Conservation (phyloP, 2,797 vertebrate genomes). For the Tragelaphus eurycerus region DNA sequence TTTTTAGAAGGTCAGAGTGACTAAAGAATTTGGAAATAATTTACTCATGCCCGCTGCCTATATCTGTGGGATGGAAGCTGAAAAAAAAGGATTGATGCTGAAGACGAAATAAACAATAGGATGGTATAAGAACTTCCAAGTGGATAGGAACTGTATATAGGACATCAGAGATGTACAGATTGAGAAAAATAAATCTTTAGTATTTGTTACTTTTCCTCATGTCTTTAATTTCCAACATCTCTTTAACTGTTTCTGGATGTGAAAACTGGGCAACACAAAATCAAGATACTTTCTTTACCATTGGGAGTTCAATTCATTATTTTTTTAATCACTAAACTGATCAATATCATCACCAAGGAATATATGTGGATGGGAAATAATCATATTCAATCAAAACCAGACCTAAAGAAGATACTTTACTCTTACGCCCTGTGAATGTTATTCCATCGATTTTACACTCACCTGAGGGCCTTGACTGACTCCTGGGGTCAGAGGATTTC, state of each 20-base stretch:
- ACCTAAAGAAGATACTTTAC: neutral
- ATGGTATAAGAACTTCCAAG: neutral
- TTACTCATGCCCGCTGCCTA: neutral
- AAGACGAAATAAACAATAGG: neutral
- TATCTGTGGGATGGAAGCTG: neutral
- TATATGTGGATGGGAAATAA: neutral
- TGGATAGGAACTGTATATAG: neutral
- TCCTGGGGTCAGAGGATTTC: constrained; percentile 86
- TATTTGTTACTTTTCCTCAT: neutral
- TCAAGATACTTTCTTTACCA: neutral
- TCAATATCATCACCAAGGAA: neutral
- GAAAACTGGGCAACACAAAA: neutral
- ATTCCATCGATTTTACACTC: neutral
- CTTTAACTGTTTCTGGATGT: neutral
- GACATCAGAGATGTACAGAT: neutral
- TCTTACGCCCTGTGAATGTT: neutral
- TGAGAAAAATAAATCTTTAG: neutral
- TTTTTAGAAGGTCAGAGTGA: neutral
- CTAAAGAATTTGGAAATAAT: neutral
- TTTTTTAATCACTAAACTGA: neutral
- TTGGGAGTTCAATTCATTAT: neutral
- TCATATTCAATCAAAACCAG: neutral
- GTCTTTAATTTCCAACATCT: neutral
- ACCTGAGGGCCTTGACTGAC: constrained; percentile 92
- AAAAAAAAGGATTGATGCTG: neutral